These are phyloP conservation scores for Trachelus stipa DNA, from an alignment of 2,888 invertebrate species.

Conservation along the genomic window DNA sequence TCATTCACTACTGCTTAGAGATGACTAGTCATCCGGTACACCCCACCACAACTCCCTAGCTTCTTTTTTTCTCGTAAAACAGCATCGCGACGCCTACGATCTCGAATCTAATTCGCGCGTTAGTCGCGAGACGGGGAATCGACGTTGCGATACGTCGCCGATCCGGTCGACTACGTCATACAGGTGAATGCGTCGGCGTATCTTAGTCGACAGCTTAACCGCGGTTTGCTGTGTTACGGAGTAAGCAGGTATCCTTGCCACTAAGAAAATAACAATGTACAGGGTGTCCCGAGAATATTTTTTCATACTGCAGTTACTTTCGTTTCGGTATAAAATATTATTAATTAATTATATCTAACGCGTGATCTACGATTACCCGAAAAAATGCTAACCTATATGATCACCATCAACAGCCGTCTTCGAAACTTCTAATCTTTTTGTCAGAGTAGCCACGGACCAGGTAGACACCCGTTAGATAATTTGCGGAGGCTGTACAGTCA, in stretches of 20 bases:
- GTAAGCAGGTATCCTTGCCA: slow-evolving; percentile 44
- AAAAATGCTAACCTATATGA: not conserved
- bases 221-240: slow-evolving; percentile 39
- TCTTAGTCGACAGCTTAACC: slow-evolving; percentile 40
- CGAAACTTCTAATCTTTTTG: not conserved
- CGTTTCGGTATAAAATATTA: not conserved
- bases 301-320: not conserved
- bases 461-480: slow-evolving; percentile 2
- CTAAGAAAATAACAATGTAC: not conserved
- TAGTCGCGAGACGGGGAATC: not conserved
- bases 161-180: slow-evolving; percentile 60
- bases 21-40: not conserved
- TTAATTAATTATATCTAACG: not conserved
- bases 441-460: not conserved
- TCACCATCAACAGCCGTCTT: not conserved
- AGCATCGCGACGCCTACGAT: slow-evolving; percentile 47
- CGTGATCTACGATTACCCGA: not conserved
- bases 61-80: not conserved
- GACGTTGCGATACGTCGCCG: slow-evolving; percentile 23
- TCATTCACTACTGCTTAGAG: not conserved
- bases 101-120: slow-evolving; percentile 51
- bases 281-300: not conserved
- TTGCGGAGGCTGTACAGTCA: not conserved
- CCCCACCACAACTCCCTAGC: not conserved
- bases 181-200: slow-evolving; percentile 60